Base-by-base conservation (phyloP, 2,113 vertebrate genomes). In the Cavia aperea region DNA sequence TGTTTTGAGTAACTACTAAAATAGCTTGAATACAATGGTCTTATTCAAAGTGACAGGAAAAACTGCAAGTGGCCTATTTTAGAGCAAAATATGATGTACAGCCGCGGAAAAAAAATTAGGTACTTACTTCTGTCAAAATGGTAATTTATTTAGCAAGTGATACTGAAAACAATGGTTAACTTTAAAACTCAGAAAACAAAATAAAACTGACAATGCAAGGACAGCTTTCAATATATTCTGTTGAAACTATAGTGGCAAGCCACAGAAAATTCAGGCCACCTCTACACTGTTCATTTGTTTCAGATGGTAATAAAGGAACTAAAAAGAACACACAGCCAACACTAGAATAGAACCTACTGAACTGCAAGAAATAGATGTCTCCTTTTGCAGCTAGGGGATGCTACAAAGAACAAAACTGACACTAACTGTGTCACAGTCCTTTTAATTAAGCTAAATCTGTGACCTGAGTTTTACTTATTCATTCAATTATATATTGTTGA, bases 71-170 rank as follows among this genome's bases (percentile, higher is more conserved):
- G 49, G 29, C 6, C 51, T 88, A 84, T 81, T 90, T 93, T 81
- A 88, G 4, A 91, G 49, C 33, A 88, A 43, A 36, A 60, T 43
- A 77, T 70, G 23, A 70, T n/a, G 26, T 36, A 46, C 10, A 88
- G 43, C 46, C 46, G 36, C 79, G 65, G 43, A 43, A 81, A 83
- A 90, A 51, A n/a, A 33, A 21, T 72, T 63, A 49, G 26, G 54
- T 86, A 84, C 33, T 84, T 92, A 93, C 60, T 88, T 92, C 88
- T 88, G 54, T 88, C 72, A 91, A 77, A 91, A 95, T 85, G 84
- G 18, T 81, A 86, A 68, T 81, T 87, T 60, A 84, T 58, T 83
- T 65, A 91, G 26, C 46, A 70, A 87, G 16, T 58, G 21, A 91
- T 16, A 66, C 0, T 11, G 51, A 91, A 89, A 89, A 93, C 4